Evolutionary conservation across 2,888 invertebrate genomes (phyloP).

Genomic region (Nebria salina): DNA sequence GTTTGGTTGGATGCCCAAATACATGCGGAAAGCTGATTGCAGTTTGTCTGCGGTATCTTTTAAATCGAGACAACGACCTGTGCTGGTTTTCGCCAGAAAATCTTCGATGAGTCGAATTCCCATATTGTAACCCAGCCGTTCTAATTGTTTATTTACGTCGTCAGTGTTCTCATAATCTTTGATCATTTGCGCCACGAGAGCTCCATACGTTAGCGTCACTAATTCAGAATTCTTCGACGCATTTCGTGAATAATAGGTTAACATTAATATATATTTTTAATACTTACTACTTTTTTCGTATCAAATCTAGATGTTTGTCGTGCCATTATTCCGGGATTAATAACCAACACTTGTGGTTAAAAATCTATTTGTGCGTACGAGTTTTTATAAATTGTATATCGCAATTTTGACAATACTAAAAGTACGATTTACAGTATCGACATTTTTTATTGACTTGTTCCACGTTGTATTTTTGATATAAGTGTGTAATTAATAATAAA

Average conservation of each 20-base stretch:
- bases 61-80: conserved; percentile 92
- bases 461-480: no score
- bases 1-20: conserved; percentile 90
- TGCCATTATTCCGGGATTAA: conserved; percentile 67
- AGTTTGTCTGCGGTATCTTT: conserved; percentile 97
- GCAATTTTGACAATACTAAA: no score
- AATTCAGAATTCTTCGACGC: conserved; percentile 89
- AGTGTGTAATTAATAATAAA: no score
- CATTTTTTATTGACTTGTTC: no score
- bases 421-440: no score
- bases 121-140: conserved; percentile 97
- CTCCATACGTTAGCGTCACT: conserved; percentile 97
- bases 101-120: conserved; percentile 98
- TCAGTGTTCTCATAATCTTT: conserved; percentile 97
- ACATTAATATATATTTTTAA: neutral
- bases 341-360: neutral
- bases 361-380: neutral
- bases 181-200: conserved; percentile 95
- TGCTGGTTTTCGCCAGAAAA: conserved; percentile 90
- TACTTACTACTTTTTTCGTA: conserved; percentile 80
- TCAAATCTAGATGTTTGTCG: conserved; percentile 76
- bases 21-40: conserved; percentile 83
- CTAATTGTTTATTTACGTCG: conserved; percentile 96
- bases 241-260: conserved; percentile 13
- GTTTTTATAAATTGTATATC: no score